These are phyloP conservation scores for Anarrhichthys ocellatus DNA, from an alignment of 2,113 vertebrate species.

Conservation along the genomic window DNA sequence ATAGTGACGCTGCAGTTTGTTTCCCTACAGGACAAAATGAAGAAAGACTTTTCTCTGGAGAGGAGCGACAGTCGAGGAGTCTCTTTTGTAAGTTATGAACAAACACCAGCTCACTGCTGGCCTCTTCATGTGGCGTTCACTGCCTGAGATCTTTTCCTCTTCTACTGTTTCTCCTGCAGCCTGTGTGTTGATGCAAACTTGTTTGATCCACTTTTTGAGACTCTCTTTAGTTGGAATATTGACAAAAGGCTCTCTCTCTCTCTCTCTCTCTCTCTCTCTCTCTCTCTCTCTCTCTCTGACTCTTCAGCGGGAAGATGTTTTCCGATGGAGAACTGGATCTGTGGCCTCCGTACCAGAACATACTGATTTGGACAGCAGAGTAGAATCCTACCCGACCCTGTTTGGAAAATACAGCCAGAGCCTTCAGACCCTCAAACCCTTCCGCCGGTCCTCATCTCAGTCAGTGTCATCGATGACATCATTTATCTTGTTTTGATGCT, in stretches of 20 bases:
- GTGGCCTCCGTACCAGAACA: constrained; percentile 38
- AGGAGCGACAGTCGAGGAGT: neutral
- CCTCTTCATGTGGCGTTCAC: neutral
- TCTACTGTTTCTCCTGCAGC: constrained; percentile 31
- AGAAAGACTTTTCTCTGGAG: constrained; percentile 22
- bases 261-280: too few relatives aligned
- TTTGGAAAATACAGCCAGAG: constrained; percentile 79
- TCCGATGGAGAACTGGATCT: constrained; percentile 17
- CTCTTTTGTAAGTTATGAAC: constrained; percentile 60
- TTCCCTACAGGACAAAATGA: constrained; percentile 56
- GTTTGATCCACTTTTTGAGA: constrained; percentile 6
- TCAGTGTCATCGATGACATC: constrained; percentile 28
- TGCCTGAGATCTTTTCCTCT: constrained; percentile 7
- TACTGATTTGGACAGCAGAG: constrained; percentile 43
- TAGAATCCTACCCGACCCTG: constrained; percentile 38
- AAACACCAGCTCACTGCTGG: neutral
- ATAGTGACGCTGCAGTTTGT: neutral
- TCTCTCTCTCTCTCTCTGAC: neutral
- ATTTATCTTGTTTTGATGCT: neutral
- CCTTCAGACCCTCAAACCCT: constrained; percentile 76
- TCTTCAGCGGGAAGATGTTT: constrained; percentile 25
- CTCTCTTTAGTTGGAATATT: neutral
- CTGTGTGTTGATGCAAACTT: neutral
- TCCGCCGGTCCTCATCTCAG: constrained; percentile 64
- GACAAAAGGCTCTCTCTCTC: neutral